Conservation (phyloP, 2,888 invertebrate species). For the Beris morrisii region DNA sequence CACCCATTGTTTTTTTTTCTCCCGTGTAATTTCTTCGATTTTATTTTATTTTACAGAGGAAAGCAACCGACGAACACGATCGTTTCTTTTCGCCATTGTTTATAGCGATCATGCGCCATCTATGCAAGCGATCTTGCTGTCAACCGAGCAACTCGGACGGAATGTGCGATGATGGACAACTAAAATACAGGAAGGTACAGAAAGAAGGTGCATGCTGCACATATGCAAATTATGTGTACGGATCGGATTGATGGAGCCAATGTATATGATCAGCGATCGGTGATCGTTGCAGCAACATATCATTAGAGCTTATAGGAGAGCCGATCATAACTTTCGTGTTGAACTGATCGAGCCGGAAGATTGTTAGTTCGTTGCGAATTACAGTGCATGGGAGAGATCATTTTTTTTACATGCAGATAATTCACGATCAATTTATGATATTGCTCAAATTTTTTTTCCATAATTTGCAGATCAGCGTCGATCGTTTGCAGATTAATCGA, state of each 20-base stretch:
- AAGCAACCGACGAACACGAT: too few species aligned
- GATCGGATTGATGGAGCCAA: slow-evolving; percentile 3
- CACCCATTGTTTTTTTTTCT: too few species aligned
- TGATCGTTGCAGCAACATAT: slow-evolving; percentile 13
- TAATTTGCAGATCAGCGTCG: too few species aligned
- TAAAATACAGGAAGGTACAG: background rate
- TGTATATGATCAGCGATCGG: slow-evolving; percentile 5
- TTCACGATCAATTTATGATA: slow-evolving; percentile 12
- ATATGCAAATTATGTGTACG: slow-evolving; percentile 18
- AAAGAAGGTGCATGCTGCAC: slow-evolving; percentile 10
- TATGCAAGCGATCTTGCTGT: slow-evolving; percentile 13
- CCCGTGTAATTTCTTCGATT: too few species aligned
- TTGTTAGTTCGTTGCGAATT: background rate
- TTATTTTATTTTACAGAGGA: too few species aligned
- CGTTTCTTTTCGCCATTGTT: slow-evolving; percentile 8
- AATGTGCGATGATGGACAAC: background rate
- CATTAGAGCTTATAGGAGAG: slow-evolving; percentile 17
- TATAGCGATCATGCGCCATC: slow-evolving; percentile 11
- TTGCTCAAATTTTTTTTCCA: too few species aligned
- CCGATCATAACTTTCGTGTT: background rate
- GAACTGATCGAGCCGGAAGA: slow-evolving; percentile 18
- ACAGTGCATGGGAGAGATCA: slow-evolving; percentile 13
- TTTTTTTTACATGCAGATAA: slow-evolving; percentile 5
- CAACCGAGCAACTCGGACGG: slow-evolving; percentile 2
- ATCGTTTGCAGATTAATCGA: too few species aligned